Percentiles rank a stretch among this genome's conserved stretches.
Evolutionary conservation across 2,113 vertebrate species (phyloP).

Genomic region (Heptranchias perlo): DNA sequence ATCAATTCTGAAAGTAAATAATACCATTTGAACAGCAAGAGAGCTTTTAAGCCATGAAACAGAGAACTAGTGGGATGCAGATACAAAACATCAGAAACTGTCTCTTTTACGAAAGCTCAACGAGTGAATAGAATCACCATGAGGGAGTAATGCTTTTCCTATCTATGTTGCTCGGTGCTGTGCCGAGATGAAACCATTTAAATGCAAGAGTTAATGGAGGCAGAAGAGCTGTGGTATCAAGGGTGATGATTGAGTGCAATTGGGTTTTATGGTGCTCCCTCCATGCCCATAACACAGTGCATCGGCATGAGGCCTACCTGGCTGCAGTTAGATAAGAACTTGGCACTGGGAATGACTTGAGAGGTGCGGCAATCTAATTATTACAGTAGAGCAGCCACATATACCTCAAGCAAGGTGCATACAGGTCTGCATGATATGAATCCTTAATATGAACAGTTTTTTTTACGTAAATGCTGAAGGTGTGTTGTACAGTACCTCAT

Average conservation of each 20-base stretch:
- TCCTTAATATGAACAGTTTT: background rate
- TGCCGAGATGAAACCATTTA: background rate
- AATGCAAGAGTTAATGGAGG: background rate
- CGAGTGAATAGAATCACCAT: background rate
- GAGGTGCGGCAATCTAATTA: background rate
- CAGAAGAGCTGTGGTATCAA: background rate
- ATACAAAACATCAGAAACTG: slow-evolving; percentile 43
- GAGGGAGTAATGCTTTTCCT: background rate
- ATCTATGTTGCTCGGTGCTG: background rate
- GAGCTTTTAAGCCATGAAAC: slow-evolving; percentile 53
- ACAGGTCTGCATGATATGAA: background rate
- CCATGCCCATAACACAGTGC: background rate
- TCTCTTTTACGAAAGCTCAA: slow-evolving; percentile 17
- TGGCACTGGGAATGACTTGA: background rate
- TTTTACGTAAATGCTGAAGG: background rate
- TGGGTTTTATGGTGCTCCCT: background rate
- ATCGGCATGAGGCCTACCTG: too few relatives aligned
- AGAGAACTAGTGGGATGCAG: slow-evolving; percentile 42
- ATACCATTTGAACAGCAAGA: slow-evolving; percentile 51
- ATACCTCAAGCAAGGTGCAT: background rate
- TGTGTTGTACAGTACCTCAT: background rate
- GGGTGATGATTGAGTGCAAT: background rate
- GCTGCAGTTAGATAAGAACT: background rate
- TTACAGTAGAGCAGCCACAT: background rate
- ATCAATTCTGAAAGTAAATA: slow-evolving; percentile 47